These are phyloP conservation scores for Andricus curvator DNA, from an alignment of 2,888 invertebrate genomes.

Conservation along the genomic window DNA sequence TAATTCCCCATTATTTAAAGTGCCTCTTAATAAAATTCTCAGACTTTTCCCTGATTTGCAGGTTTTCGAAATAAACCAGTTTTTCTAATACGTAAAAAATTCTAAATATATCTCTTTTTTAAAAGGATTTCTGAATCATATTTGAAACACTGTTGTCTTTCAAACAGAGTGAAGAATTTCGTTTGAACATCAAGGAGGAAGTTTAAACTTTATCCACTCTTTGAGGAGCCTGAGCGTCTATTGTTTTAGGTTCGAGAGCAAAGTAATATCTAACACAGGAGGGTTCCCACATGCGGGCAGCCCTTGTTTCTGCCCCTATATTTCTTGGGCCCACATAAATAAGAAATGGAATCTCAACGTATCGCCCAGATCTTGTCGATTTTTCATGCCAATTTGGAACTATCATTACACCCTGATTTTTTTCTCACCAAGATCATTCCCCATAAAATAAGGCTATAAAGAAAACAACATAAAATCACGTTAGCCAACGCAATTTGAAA, in stretches of 20 bases:
- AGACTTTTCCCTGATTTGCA: no score
- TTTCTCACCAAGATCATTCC: neutral
- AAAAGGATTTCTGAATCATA: neutral
- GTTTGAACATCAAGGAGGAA: conserved; percentile 25
- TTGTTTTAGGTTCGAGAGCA: conserved; percentile 69
- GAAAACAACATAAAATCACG: neutral
- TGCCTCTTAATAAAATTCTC: no score
- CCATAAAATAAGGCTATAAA: no score
- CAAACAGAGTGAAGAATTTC: neutral
- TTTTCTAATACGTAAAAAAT: no score
- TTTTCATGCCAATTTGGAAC: conserved; percentile 44
- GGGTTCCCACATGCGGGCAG: conserved; percentile 69
- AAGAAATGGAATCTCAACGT: conserved; percentile 48
- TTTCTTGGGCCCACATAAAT: conserved; percentile 50
- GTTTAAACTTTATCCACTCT: conserved; percentile 38
- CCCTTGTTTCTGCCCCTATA: conserved; percentile 44
- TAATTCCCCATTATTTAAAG: no score
- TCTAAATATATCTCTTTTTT: no score
- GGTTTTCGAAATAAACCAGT: no score
- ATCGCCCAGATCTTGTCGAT: conserved; percentile 35
- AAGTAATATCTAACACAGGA: conserved; percentile 68
- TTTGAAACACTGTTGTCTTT: conserved; percentile 11
- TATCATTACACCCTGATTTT: neutral
- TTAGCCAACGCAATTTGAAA: neutral
- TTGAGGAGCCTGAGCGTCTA: conserved; percentile 61